A percentile compares a stretch with the other conserved stretches of the same genome.
These are phyloP conservation scores for Panzeria rudis DNA, from an alignment of 2,888 invertebrate species.

Conservation along the genomic window DNA sequence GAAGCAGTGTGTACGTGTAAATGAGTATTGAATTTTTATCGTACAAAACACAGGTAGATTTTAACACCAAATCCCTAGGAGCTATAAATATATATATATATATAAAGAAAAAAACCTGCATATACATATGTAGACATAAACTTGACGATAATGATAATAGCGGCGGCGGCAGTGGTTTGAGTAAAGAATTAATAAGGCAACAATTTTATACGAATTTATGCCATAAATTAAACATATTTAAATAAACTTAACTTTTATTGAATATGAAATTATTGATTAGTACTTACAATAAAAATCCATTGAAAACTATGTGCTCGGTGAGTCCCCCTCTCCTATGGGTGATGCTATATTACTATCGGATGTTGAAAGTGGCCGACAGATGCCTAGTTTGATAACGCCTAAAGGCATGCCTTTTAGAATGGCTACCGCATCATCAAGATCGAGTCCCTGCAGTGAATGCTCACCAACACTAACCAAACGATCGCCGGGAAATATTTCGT, in stretches of 20 bases:
- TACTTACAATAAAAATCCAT: constrained; percentile 80
- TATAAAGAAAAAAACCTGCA: background rate
- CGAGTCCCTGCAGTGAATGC: constrained; percentile 94
- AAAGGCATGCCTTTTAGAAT: constrained; percentile 96
- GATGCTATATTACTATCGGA: constrained; percentile 84
- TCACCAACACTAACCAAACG: constrained; percentile 96
- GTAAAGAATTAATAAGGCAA: constrained; percentile 44
- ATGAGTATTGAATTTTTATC: constrained; percentile 21
- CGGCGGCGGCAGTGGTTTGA: background rate
- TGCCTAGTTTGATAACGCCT: constrained; percentile 95
- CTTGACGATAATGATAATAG: background rate
- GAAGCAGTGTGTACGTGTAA: background rate
- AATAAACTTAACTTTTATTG: constrained; percentile 4
- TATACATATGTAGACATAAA: background rate
- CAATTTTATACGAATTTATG: constrained; percentile 9
- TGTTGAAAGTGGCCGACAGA: constrained; percentile 89
- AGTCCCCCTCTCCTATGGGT: constrained; percentile 78
- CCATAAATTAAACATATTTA: constrained; percentile 41
- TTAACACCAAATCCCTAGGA: constrained; percentile 17
- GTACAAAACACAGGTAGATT: constrained; percentile 40
- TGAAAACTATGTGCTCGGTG: constrained; percentile 83
- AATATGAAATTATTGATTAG: constrained; percentile 3
- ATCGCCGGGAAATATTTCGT: constrained; percentile 97
- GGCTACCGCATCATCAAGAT: constrained; percentile 97
- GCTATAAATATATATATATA: constrained; percentile 23